phyloP scores from a whole-genome alignment of 2,113 vertebrate genomes.

The Varanus salvator region DNA sequence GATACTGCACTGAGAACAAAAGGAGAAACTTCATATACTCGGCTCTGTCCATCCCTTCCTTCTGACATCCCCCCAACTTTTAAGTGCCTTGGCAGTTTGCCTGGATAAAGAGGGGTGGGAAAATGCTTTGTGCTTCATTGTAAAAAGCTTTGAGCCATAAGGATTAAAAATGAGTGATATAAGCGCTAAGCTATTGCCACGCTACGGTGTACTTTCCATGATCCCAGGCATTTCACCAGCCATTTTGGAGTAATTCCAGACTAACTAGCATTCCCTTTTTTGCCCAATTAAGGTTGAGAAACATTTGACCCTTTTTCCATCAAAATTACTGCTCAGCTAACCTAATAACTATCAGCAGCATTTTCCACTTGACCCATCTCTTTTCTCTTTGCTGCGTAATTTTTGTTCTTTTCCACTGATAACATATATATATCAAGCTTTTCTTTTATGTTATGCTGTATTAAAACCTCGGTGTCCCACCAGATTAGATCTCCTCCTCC shows the following conservation, averaged over 20 bases:
- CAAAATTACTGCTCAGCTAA: neutral
- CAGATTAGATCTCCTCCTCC: neutral
- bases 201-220: neutral
- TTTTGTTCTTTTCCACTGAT: neutral
- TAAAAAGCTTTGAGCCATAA: conserved; percentile 12
- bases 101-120: neutral
- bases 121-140: conserved; percentile 4
- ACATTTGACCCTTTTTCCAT: neutral
- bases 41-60: neutral
- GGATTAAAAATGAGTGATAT: conserved; percentile 6
- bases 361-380: conserved; percentile 17
- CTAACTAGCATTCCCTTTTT: neutral
- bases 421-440: neutral
- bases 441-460: conserved; percentile 10
- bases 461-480: conserved; percentile 19
- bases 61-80: neutral
- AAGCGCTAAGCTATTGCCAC: neutral
- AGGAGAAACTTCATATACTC: neutral
- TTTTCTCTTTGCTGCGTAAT: conserved; percentile 8
- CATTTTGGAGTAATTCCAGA: neutral
- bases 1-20: neutral
- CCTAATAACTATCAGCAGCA: neutral
- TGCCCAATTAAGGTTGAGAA: conserved; percentile 12
- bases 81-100: neutral
- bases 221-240: conserved; percentile 10